Base-by-base conservation (phyloP, 2,113 vertebrate species). In the Pseudopodoces humilis region DNA sequence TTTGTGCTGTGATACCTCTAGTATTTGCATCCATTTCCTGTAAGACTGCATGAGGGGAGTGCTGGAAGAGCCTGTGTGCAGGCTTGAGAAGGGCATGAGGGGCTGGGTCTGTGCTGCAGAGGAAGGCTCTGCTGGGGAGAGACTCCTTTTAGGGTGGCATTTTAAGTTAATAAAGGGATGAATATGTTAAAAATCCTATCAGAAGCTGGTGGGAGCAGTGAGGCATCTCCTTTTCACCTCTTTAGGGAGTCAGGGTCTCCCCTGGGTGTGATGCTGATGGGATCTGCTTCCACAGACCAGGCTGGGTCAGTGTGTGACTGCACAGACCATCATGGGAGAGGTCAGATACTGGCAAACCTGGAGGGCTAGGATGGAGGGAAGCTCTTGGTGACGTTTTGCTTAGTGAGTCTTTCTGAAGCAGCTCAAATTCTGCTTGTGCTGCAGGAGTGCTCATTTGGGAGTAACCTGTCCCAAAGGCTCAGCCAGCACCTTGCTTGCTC, bases 241-340 rank as follows among this genome's bases (percentile, higher is more conserved):
- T 70, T 52, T 6, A 6, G 0, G 1, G 18, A 46, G 55, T 39
- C 63, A 39, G 72, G 39, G 15, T 69, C 44, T 88, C 25, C 53
- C 20, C 10, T 44, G 58, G 49, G 28, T 5, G 2, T 5, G 4
- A 13, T 77, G 83, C 77, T 47, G 8, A 13, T 43, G 85, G 71
- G 62, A 67, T 49, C 60, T 39, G 47, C 86, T 62, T 43, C 43
- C 77, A 49, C 10, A 13, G 56, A 30, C 37, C 47, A 53, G 68
- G 4, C n/a, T 87, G 74, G 52, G 16, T 68, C 58, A 56, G 67
- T 19, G 2, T 9, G 15, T 0, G 8, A 10, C 65, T 68, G 47
- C 1, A 1, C 63, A 59, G 31, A n/a, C 28, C 55, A 9, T 50
- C 22, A 0, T 0, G 4, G 71, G 37, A 80, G n/a, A 63, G 68